Percentiles rank a stretch among this genome's conserved stretches.
Evolutionary conservation across 2,888 invertebrate species (phyloP).

Genomic region (Drosophila picticornis): DNA sequence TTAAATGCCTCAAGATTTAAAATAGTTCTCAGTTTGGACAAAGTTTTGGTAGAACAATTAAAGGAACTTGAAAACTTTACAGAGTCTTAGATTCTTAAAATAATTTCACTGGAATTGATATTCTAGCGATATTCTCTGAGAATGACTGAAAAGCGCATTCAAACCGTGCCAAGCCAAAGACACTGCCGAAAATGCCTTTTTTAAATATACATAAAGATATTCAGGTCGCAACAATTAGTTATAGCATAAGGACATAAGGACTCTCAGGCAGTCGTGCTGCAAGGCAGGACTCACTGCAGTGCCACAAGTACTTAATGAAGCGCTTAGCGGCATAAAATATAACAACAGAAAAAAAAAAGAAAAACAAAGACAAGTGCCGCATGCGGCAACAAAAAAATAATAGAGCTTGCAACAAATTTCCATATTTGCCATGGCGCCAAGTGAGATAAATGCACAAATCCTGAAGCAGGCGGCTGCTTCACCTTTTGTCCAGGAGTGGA

Average conservation of each 20-base stretch:
- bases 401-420: constrained; percentile 49
- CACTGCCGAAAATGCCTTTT: neutral
- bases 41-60: neutral
- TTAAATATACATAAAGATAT: constrained; percentile 23
- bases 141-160: neutral
- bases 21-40: neutral
- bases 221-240: constrained; percentile 76
- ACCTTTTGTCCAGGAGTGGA: constrained; percentile 30
- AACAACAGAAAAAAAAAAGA: constrained; percentile 14
- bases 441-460: constrained; percentile 74
- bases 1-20: neutral
- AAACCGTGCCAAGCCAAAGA: neutral
- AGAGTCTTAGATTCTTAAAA: neutral
- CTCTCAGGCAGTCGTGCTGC: constrained; percentile 37
- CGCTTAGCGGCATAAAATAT: constrained; percentile 55
- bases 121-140: neutral
- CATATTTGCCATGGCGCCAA: constrained; percentile 68
- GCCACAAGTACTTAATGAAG: constrained; percentile 77
- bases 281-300: constrained; percentile 45
- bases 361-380: constrained; percentile 18
- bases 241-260: constrained; percentile 69
- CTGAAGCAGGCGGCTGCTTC: constrained; percentile 37
- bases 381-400: constrained; percentile 10
- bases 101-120: neutral
- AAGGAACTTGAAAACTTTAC: neutral